Percentiles rank a stretch among this genome's conserved stretches.
phyloP scores from a whole-genome alignment of 2,113 vertebrate genomes.

The Stigmatopora argus region DNA sequence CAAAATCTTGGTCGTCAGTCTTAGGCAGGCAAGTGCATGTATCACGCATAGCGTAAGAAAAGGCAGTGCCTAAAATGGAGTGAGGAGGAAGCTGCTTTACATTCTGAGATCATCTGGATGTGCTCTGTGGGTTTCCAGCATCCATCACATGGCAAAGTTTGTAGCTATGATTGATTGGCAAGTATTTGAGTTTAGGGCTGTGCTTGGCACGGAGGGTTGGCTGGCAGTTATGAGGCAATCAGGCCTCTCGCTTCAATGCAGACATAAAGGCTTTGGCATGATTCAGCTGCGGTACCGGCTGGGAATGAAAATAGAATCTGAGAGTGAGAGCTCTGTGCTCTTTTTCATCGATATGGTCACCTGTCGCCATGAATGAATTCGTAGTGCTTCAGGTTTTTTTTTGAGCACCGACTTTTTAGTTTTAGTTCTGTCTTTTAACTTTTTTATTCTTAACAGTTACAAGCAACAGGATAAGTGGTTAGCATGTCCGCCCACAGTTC shows the following conservation, averaged over 20 bases:
- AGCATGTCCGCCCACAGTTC: too few species aligned
- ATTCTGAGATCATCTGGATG: conserved; percentile 45
- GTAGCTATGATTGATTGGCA: conserved; percentile 60
- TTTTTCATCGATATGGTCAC: conserved; percentile 21
- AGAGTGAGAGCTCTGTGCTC: conserved; percentile 26
- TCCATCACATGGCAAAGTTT: conserved; percentile 45
- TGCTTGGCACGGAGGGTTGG: conserved; percentile 42
- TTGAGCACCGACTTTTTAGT: not conserved
- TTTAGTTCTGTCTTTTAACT: not conserved
- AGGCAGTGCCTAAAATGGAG: conserved; percentile 21
- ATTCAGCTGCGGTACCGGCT: conserved; percentile 36
- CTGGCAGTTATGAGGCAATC: conserved; percentile 60
- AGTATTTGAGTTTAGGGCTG: conserved; percentile 52
- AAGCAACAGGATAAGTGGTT: too few species aligned
- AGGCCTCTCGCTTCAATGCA: conserved; percentile 45
- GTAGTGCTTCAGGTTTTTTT: conserved; percentile 1
- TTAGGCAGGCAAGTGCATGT: conserved; percentile 8
- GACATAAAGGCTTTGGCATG: conserved; percentile 48
- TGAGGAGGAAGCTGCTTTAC: conserved; percentile 25
- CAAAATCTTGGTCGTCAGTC: too few species aligned
- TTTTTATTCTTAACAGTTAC: too few species aligned
- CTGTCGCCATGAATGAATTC: conserved; percentile 11
- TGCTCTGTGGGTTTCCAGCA: conserved; percentile 39
- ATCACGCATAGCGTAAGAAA: conserved; percentile 19
- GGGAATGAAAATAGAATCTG: conserved; percentile 27